phyloP scores from a whole-genome alignment of 2,797 vertebrate genomes.

The Macroramphosus scolopax region DNA sequence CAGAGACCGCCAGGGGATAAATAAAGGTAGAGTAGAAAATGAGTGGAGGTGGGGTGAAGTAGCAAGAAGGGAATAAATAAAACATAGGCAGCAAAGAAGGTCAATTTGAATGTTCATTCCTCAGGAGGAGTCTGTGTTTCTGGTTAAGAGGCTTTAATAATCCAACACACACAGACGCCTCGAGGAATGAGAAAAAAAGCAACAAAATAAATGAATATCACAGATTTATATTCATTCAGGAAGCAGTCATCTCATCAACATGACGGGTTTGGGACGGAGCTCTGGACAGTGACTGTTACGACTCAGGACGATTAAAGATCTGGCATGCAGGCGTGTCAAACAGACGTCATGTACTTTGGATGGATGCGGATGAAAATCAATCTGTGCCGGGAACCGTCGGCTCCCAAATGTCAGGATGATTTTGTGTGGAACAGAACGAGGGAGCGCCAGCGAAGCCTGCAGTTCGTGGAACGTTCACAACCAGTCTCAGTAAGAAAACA shows the following conservation, averaged over 20 bases:
- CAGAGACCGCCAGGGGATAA: too few relatives aligned
- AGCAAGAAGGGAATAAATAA: conserved; percentile 9
- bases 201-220: conserved; percentile 50
- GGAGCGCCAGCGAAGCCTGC: conserved; percentile 10
- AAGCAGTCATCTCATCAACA: conserved; percentile 58
- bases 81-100: conserved; percentile 14
- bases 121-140: conserved; percentile 33
- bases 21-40: too few relatives aligned
- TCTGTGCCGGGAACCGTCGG: too few relatives aligned
- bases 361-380: conserved; percentile 36
- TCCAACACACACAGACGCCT: conserved; percentile 12
- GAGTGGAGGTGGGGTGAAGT: conserved; percentile 17
- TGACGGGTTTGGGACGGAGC: conserved; percentile 49
- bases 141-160: not conserved
- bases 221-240: conserved; percentile 66
- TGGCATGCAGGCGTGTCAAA: conserved; percentile 30
- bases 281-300: conserved; percentile 20
- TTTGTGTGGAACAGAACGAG: conserved; percentile 8
- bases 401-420: too few relatives aligned
- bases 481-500: conserved; percentile 68
- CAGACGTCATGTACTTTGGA: conserved; percentile 41
- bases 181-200: conserved; percentile 58
- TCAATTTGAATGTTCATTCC: conserved; percentile 55
- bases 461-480: conserved; percentile 27
- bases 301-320: conserved; percentile 20